These are phyloP conservation scores for Platyscapa corneri DNA, from an alignment of 1,140 invertebrate species.

Conservation along the genomic window DNA sequence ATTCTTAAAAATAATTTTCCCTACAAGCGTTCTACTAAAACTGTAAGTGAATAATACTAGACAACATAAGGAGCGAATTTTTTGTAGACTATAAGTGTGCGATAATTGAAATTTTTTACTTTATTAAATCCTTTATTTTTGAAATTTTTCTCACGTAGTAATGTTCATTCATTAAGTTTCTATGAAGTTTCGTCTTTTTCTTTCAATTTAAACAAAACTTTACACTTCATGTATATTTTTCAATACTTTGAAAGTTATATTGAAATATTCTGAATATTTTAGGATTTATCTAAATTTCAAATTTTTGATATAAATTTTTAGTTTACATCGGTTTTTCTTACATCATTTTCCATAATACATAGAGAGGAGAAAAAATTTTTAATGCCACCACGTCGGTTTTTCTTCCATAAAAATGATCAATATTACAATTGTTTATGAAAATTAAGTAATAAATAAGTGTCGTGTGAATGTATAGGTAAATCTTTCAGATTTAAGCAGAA, in stretches of 20 bases:
- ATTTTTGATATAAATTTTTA: conserved; percentile 16
- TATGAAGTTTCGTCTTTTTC: not conserved
- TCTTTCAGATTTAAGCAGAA: not conserved
- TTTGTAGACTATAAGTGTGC: no score
- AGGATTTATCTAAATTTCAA: not conserved
- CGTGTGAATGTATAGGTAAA: not conserved
- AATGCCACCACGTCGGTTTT: not conserved
- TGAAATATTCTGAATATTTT: conserved; percentile 4
- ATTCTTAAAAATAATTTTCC: no score
- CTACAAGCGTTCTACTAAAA: not conserved
- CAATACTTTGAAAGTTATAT: not conserved
- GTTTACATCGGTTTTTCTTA: not conserved
- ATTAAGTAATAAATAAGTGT: not conserved
- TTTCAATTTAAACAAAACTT: not conserved
- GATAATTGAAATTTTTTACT: no score
- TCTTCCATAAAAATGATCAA: not conserved
- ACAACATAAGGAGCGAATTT: not conserved
- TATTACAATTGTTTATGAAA: not conserved
- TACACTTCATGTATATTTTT: not conserved
- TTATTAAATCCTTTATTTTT: not conserved
- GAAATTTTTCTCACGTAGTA: not conserved
- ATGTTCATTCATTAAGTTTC: not conserved
- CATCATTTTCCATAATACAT: not conserved
- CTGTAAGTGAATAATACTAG: not conserved
- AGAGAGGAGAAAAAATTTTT: not conserved